Percentiles rank a stretch among this genome's conserved stretches.
phyloP scores from a whole-genome alignment of 53 echinoderm and acorn worm genomes.

The Echinometra lucunter region DNA sequence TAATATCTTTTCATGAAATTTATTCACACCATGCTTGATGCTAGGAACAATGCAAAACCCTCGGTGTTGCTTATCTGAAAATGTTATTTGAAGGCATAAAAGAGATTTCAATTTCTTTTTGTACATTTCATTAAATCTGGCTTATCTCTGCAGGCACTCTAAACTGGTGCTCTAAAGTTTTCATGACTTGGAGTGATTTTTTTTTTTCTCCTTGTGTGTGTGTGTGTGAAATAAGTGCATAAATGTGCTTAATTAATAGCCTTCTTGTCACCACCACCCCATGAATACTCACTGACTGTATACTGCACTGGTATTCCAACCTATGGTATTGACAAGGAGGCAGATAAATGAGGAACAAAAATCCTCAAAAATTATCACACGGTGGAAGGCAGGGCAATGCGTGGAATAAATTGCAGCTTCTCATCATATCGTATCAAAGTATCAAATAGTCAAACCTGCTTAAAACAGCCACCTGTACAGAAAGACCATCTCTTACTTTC shows the following conservation, averaged over 20 bases:
- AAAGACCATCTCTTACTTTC: too few species aligned
- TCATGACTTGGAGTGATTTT: too few species aligned
- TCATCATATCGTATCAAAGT: background rate
- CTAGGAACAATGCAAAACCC: background rate
- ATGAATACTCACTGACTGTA: background rate
- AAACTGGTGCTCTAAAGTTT: too few species aligned
- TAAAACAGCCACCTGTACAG: too few species aligned
- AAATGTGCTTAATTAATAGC: background rate
- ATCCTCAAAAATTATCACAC: background rate
- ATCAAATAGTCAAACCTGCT: too few species aligned
- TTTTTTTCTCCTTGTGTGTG: too few species aligned
- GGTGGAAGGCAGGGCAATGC: background rate
- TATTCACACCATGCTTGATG: background rate
- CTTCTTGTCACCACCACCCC: background rate
- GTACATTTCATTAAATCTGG: too few species aligned
- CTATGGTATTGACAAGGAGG: background rate
- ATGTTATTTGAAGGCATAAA: background rate
- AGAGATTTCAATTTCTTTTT: background rate
- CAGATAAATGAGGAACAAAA: background rate
- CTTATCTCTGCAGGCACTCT: background rate
- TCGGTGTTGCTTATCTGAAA: background rate
- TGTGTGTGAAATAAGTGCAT: too few species aligned
- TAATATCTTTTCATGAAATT: background rate
- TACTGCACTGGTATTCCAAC: background rate
- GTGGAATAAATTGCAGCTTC: background rate